Evolutionary conservation across 1,140 invertebrate genomes (phyloP).

Genomic region (Drosophila repletoides): DNA sequence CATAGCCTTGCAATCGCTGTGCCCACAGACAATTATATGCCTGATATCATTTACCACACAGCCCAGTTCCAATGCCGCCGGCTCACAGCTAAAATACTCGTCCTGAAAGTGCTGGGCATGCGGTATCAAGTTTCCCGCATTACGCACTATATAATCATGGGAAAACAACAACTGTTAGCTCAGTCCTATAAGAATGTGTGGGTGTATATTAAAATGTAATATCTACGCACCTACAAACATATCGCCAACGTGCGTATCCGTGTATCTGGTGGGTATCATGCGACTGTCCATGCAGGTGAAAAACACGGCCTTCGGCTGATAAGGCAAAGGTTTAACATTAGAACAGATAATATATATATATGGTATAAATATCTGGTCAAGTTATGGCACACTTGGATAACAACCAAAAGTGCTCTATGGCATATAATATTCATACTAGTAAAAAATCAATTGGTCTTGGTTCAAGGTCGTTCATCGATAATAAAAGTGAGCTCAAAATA

Average conservation of each 20-base stretch:
- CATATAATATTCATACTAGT: neutral
- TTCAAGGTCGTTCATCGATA: conserved; percentile 45
- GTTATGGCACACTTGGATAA: conserved; percentile 47
- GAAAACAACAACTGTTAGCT: conserved; percentile 25
- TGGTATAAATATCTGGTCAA: conserved; percentile 16
- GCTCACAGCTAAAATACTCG: conserved; percentile 95
- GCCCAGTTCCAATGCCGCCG: conserved; percentile 95
- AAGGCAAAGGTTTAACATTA: conserved; percentile 44
- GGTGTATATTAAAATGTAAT: neutral
- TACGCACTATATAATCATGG: conserved; percentile 89
- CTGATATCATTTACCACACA: conserved; percentile 96
- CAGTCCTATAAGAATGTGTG: neutral
- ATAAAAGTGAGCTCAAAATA: neutral
- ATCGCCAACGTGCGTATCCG: conserved; percentile 96
- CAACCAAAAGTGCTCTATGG: conserved; percentile 40
- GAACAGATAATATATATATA: conserved; percentile 44
- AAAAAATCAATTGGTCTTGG: neutral
- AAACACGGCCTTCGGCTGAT: conserved; percentile 96
- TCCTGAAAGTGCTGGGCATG: conserved; percentile 94
- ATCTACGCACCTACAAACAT: conserved; percentile 94
- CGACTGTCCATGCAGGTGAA: conserved; percentile 99
- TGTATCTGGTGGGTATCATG: conserved; percentile 97
- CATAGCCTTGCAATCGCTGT: conserved; percentile 99
- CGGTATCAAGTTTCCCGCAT: conserved; percentile 96
- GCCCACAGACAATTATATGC: conserved; percentile 97